Base-by-base conservation (phyloP, 2,797 vertebrate genomes). In the Loriculus beryllinus region DNA sequence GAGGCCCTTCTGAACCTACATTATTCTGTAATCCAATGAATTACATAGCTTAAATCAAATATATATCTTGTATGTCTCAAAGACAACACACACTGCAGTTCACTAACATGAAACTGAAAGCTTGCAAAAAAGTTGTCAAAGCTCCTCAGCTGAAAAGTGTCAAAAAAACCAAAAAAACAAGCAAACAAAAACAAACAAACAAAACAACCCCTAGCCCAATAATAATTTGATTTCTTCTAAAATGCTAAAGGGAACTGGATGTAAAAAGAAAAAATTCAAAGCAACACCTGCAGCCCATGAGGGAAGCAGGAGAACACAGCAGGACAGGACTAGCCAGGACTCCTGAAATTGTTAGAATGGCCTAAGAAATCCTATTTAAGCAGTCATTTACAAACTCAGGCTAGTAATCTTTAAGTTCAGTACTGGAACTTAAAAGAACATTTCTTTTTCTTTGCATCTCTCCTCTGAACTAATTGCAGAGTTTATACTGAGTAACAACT, bases 21-120 rank as follows among this genome's bases (percentile, higher is more conserved):
- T 47, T 75, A 62, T 40, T 68, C 37, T 64, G 12, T 33, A 75
- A 83, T 56, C 26, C 25, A 70, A 25, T 33, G 21, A 74, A 56
- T 19, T 25, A 43, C 4, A 56, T 3, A n/a, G 9, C 28, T 65
- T 10, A 14, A 67, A 70, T 56, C 3, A 7, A 59, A 42, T 4
- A 5, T 0, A 14, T 39, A 42, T 82, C 35, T 52, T 42, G 4
- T 37, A 71, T 25, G 64, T 71, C 20, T 52, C 56, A 80, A 65
- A 80, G 26, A 21, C 1, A 20, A 69, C 0, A 0, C 12, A 45
- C 2, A 18, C 7, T 60, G 11, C 2, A 19, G 7, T 31, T 71
- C 5, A 17, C 21, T 29, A 72, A 56, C 3, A 57, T 0, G 2
- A 83, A 80, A 31, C 84, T 39, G 7, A 31, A 89, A 48, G 52